phyloP scores from a whole-genome alignment of 2,113 vertebrate genomes.

The Egretta garzetta region DNA sequence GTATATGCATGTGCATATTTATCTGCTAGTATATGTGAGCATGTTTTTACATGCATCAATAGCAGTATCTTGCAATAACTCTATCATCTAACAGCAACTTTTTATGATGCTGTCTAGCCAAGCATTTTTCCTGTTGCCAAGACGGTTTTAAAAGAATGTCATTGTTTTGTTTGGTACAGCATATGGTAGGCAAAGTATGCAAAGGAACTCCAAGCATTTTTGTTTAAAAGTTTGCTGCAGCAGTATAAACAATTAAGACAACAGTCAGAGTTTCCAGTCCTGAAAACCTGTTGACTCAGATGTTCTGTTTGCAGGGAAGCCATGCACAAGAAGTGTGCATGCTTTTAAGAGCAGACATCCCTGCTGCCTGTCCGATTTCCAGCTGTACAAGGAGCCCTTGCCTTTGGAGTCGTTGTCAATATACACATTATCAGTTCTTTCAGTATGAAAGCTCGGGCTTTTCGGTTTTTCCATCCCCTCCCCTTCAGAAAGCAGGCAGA shows the following conservation, averaged over 20 bases:
- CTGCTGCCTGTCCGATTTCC: conserved; percentile 34
- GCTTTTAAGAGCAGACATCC: conserved; percentile 68
- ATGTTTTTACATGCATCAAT: background rate
- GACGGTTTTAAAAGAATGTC: conserved; percentile 77
- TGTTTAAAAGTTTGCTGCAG: conserved; percentile 82
- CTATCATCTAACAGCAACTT: conserved; percentile 55
- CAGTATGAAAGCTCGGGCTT: background rate
- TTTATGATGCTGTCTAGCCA: conserved; percentile 71
- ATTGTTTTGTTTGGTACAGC: conserved; percentile 82
- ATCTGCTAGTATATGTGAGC: background rate
- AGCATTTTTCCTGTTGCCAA: conserved; percentile 71
- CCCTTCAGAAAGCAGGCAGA: conserved; percentile 22
- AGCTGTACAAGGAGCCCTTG: conserved; percentile 27
- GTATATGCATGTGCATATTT: background rate
- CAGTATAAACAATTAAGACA: conserved; percentile 83
- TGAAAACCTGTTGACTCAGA: conserved; percentile 87
- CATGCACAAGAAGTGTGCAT: conserved; percentile 65
- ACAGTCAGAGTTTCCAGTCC: conserved; percentile 82
- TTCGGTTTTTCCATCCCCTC: background rate
- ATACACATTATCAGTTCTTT: background rate
- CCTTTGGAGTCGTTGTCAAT: conserved; percentile 18
- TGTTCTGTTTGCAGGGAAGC: conserved; percentile 78
- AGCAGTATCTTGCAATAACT: conserved; percentile 9
- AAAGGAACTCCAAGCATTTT: conserved; percentile 80
- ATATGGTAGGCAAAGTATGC: conserved; percentile 81